Evolutionary conservation across 64 coral and sea anemone genomes (phyloP), one percentile per base, ranked within the genome.

Genomic region (Anthopleura sola): DNA sequence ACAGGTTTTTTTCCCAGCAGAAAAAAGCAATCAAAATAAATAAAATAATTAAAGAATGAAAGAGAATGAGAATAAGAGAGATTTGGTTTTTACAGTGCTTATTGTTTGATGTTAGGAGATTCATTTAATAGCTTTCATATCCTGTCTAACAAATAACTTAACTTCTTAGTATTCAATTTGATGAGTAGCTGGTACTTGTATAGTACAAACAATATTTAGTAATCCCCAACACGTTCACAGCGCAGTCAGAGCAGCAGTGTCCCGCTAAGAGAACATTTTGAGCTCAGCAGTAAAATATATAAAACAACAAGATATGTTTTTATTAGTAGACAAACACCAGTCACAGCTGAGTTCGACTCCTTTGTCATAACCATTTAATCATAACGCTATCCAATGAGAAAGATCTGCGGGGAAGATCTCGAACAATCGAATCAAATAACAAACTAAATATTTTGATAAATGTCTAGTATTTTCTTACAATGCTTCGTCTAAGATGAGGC

Each of bases 231-330:
- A 28, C 15, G 66, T 34, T 34, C 66, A 79, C 0, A 79, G 37
- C 76, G 17, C 19, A n/a, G 31, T 48, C 7, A n/a, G 31, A 16
- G 11, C 44, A 6, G 18, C 36, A 38, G 76, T 38, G 44, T 79
- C 76, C 17, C 47, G 44, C 76, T 79, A 79, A 21, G 76, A 79
- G 20, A 26, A 79, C 76, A 79, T 79, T 79, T 79, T 79, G 76
- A 19, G 36, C 76, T 44, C 76, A 79, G 76, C 76, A 79, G 76
- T 79, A 48, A 48, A 18, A 23, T 38, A 48, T 48, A 79, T 48
- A 48, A 48, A 24, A 79, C 76, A 28, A 48, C 76, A 3, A 79
- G 18, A 26, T 44, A 79, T 71, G 66, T 71, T 79, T 40, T 79
- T 44, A 79, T 79, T 79, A 79, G 37, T 17, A 79, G 44, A 46